These are phyloP conservation scores for Eurypyga helias DNA, from an alignment of 2,113 vertebrate genomes.

Conservation along the genomic window DNA sequence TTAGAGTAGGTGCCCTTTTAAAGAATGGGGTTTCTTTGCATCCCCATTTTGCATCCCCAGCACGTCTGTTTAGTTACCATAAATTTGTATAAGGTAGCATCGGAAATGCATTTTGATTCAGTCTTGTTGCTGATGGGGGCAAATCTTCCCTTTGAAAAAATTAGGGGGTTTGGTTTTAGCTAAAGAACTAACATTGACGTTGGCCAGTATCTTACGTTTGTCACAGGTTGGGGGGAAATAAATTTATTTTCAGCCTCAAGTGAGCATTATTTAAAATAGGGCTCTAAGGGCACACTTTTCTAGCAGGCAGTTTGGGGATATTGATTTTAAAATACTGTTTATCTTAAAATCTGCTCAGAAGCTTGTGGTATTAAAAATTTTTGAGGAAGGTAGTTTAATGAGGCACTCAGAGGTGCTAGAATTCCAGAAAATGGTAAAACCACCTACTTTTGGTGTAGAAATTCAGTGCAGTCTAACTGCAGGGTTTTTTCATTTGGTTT, in stretches of 20 bases:
- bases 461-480: neutral
- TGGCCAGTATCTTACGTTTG: neutral
- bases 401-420: neutral
- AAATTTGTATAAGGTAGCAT: neutral
- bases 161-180: neutral
- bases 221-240: neutral
- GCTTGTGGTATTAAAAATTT: neutral
- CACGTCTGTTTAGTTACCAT: neutral
- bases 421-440: neutral
- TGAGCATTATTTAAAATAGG: neutral
- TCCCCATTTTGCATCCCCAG: neutral
- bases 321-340: neutral
- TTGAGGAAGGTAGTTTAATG: neutral
- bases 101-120: neutral
- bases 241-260: neutral
- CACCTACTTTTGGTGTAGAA: neutral
- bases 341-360: neutral
- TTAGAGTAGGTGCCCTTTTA: neutral
- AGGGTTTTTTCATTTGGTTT: neutral
- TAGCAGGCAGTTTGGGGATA: neutral
- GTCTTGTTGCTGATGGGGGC: neutral
- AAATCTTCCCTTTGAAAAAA: neutral
- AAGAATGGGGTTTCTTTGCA: neutral
- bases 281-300: neutral
- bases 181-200: no score